Base-by-base conservation (phyloP, 2,797 vertebrate species). In the Chrysolophus pictus region DNA sequence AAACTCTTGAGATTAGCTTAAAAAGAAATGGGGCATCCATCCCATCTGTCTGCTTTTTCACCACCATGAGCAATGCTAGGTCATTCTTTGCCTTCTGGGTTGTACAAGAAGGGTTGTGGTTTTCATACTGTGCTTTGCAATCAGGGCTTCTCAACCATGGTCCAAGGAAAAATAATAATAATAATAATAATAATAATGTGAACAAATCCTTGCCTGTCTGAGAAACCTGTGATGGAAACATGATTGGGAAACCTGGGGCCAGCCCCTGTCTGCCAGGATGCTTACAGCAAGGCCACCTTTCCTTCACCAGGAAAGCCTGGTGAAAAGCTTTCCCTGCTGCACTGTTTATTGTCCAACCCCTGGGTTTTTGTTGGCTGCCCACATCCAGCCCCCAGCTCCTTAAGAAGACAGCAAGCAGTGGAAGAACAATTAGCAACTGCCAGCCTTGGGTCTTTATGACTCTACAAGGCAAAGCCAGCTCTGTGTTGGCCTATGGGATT, bases 211-310 rank as follows among this genome's bases (percentile, higher is more conserved):
- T 76, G 22, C 14, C 6, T 3, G 16, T 47, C n/a, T 35, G 80
- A 88, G 42, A 70, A 84, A 56, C 19, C 22, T 70, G 41, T 64
- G 55, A 62, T 60, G 39, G 70, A 68, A 74, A 29, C 28, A 55
- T 15, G 21, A 5, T 15, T 74, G 63, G 80, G 49, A 88, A 46
- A 24, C 42, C 80, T 81, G 41, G 58, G n/a, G 31, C 49, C 42
- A 90, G 0, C 13, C 28, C 73, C 2, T 0, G 28, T 89, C 31
- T 67, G 11, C 39, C 1, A 4, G 65, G 44, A 60, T 0, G 0
- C 58, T 84, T 62, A 14, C 22, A 75, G 44, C 37, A 58, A 74
- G 22, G 72, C 29, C 44, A 77, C 7, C 22, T 49, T n/a, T n/a
- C n/a, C n/a, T n/a, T n/a, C n/a, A n/a, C n/a, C n/a, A n/a, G n/a